Evolutionary conservation across 2,888 invertebrate genomes (phyloP), one percentile per base, ranked within the genome.

Genomic region (Idaea aversata): DNA sequence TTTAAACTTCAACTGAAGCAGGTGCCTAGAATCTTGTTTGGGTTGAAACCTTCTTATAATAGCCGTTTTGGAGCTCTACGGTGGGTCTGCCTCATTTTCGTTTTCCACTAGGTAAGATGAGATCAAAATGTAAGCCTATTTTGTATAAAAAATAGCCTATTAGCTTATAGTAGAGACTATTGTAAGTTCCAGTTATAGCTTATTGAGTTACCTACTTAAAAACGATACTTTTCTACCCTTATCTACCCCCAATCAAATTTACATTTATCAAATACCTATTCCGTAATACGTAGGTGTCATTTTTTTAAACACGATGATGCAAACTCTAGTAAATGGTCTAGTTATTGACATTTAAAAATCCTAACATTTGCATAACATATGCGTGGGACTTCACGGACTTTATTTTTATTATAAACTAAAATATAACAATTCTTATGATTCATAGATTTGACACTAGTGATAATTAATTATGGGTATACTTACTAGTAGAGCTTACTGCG

Each of bases 341-440:
- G 47, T 47, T 47, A 47, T 47, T 47, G 47, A 47, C 47, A 47
- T 47, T 47, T 47, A 47, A 47, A 10, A 47, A 47, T 47, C 10
- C 47, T 47, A 47, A 34, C 60, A 61, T 61, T 61, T 61, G 34
- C 60, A 61, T 61, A 35, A 25, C 34, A 47, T 4, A 47, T 47
- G 47, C 47, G 47, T 47, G 47, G 47, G 47, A 47, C 47, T 5
- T 25, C 25, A 25, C 25, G 25, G 47, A 36, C 47, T 10, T 47
- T 47, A 25, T 25, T 2, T 47, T 47, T 47, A 47, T 47, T 7
- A 47, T 47, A 47, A 47, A 47, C 10, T 6, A 47, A 13, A 47
- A 13, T 47, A 47, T 10, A 47, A 13, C 2, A 13, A 47, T 47
- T 47, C 47, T 10, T 6, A 13, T 47, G 47, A 47, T 47, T 47